A percentile compares a stretch with the other conserved stretches of the same genome.
Conservation (phyloP, 2,888 invertebrate genomes). For the Plutella xylostella region DNA sequence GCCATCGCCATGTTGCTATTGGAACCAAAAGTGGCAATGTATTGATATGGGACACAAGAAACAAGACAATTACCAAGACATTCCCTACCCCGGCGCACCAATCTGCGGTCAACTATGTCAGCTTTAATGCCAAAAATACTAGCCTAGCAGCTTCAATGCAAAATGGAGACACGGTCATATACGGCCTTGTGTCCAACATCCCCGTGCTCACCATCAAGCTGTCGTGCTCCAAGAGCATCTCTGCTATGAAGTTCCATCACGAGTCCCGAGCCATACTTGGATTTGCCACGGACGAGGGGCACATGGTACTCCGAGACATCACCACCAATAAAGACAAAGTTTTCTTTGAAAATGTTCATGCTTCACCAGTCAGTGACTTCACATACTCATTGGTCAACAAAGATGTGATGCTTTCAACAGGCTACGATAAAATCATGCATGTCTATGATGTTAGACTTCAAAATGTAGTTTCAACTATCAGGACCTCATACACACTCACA, state of each 20-base stretch:
- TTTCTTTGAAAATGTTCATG: slow-evolving; percentile 62
- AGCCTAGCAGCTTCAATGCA: slow-evolving; percentile 57
- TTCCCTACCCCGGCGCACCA: slow-evolving; percentile 50
- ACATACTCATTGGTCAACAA: slow-evolving; percentile 66
- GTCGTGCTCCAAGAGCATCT: slow-evolving; percentile 48
- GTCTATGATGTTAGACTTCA: slow-evolving; percentile 67
- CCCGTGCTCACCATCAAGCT: slow-evolving; percentile 53
- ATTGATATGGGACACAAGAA: slow-evolving; percentile 62
- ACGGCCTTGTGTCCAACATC: slow-evolving; percentile 61
- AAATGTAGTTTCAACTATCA: slow-evolving; percentile 52
- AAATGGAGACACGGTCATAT: slow-evolving; percentile 61
- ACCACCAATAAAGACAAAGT: slow-evolving; percentile 57
- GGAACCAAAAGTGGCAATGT: slow-evolving; percentile 58
- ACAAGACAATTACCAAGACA: slow-evolving; percentile 53
- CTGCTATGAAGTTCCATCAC: slow-evolving; percentile 61
- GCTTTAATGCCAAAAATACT: slow-evolving; percentile 60
- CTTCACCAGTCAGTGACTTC: slow-evolving; percentile 69
- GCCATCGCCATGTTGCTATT: slow-evolving; percentile 54
- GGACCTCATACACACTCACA: slow-evolving; percentile 47
- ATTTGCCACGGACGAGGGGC: slow-evolving; percentile 64
- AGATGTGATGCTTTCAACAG: slow-evolving; percentile 67
- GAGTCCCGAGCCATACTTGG: slow-evolving; percentile 53
- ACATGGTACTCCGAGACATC: slow-evolving; percentile 52
- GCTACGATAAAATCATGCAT: slow-evolving; percentile 67
- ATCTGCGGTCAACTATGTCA: slow-evolving; percentile 46